Percentiles rank a stretch among this genome's conserved stretches.
Evolutionary conservation across 2,888 invertebrate genomes (phyloP).

Genomic region (Balanococcus diminutus): DNA sequence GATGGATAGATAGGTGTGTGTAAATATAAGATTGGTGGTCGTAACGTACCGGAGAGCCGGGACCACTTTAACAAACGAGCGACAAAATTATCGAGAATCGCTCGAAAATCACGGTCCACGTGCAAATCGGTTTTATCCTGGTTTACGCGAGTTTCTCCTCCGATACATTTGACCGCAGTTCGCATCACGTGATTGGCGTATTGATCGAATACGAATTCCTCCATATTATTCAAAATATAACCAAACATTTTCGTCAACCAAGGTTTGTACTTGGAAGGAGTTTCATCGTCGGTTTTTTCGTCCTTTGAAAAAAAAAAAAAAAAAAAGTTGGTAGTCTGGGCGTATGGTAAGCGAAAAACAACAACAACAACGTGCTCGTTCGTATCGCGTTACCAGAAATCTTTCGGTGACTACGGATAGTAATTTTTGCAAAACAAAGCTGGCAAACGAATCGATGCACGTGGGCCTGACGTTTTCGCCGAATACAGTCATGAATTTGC

Average conservation of each 20-base stretch:
- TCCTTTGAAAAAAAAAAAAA: too few species aligned
- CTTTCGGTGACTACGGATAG: constrained; percentile 63
- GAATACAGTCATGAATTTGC: constrained; percentile 70
- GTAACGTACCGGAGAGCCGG: constrained; percentile 68
- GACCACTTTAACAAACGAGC: constrained; percentile 73
- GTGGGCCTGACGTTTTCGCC: constrained; percentile 72
- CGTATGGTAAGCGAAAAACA: too few species aligned
- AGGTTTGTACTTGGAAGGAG: constrained; percentile 57
- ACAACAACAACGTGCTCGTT: too few species aligned
- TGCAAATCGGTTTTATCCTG: constrained; percentile 68
- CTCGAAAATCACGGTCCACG: constrained; percentile 67
- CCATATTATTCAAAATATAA: constrained; percentile 81
- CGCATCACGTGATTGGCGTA: constrained; percentile 80
- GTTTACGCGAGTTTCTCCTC: neutral
- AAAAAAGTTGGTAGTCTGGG: too few species aligned
- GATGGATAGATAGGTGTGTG: too few species aligned
- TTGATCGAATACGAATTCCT: constrained; percentile 79
- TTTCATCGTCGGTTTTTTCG: neutral
- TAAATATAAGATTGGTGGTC: too few species aligned
- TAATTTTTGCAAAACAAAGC: constrained; percentile 78
- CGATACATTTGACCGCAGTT: constrained; percentile 62
- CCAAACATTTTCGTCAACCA: constrained; percentile 75
- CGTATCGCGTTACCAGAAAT: neutral
- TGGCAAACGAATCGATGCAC: constrained; percentile 77
- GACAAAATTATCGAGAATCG: constrained; percentile 70